These are phyloP conservation scores for pig (Sus scrofa) DNA, from an alignment of 2,113 vertebrate genomes.

Conservation along the genomic window DNA sequence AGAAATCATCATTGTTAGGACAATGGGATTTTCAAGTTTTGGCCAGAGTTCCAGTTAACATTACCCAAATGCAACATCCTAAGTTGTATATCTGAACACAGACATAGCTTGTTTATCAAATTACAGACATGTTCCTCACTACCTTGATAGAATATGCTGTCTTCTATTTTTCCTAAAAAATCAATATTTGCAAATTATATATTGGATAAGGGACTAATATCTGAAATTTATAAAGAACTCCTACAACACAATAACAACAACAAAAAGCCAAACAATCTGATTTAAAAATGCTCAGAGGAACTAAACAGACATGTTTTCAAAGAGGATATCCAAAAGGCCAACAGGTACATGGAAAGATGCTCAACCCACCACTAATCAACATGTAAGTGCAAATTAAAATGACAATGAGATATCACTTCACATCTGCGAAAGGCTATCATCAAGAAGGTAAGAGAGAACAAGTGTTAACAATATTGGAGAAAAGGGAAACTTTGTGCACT, in stretches of 20 bases:
- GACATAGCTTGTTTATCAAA: background rate
- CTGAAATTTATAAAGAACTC: background rate
- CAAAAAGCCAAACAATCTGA: background rate
- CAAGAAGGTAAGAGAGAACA: background rate
- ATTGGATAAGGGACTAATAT: background rate
- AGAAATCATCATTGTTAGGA: background rate
- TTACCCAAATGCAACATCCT: background rate
- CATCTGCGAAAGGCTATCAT: background rate
- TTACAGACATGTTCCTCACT: background rate
- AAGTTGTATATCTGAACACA: constrained; percentile 4
- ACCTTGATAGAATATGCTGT: background rate
- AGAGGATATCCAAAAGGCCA: background rate
- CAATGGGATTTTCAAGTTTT: constrained; percentile 2
- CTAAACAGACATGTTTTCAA: background rate
- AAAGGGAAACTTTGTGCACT: background rate
- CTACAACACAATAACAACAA: background rate
- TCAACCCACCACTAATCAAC: background rate
- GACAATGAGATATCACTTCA: background rate
- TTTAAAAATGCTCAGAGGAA: background rate
- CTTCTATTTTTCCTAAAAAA: background rate
- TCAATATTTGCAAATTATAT: background rate
- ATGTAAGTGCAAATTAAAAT: background rate
- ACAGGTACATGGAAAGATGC: background rate
- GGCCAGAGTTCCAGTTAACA: background rate
- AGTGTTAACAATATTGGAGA: background rate